These are phyloP conservation scores for Peromyscus aztecus DNA, from an alignment of 2,797 vertebrate species.

Conservation along the genomic window DNA sequence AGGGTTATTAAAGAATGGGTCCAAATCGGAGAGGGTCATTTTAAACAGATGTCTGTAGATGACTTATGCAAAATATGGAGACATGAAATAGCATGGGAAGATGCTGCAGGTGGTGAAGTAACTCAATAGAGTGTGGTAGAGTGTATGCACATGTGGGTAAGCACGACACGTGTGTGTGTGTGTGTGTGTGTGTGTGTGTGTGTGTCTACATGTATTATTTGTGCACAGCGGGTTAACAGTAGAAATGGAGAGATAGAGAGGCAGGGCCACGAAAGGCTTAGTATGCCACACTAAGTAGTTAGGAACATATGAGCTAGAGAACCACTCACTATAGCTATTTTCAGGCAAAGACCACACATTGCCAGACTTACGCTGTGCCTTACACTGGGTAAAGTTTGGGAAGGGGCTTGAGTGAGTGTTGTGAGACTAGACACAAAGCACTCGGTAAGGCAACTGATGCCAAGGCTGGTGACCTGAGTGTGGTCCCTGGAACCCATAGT, in stretches of 20 bases:
- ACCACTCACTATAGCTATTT: background rate
- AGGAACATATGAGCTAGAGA: background rate
- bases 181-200: background rate
- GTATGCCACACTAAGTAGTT: background rate
- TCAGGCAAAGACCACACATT: background rate
- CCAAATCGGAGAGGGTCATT: background rate
- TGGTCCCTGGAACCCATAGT: background rate
- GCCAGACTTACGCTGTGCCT: background rate
- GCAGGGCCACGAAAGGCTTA: background rate
- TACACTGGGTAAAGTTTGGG: background rate
- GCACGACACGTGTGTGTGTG: background rate
- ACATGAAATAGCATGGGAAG: background rate
- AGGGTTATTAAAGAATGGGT: background rate
- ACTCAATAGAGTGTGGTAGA: background rate
- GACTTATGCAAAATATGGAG: background rate
- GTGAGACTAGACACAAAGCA: background rate
- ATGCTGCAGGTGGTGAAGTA: background rate
- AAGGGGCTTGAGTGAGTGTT: background rate
- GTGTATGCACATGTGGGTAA: background rate
- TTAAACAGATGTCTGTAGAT: background rate
- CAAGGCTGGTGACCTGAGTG: background rate
- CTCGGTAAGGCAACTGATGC: background rate
- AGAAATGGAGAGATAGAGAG: background rate
- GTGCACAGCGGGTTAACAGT: background rate
- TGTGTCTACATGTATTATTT: background rate